phyloP scores from a whole-genome alignment of 2,888 invertebrate genomes.

The Sminthurides aquaticus region DNA sequence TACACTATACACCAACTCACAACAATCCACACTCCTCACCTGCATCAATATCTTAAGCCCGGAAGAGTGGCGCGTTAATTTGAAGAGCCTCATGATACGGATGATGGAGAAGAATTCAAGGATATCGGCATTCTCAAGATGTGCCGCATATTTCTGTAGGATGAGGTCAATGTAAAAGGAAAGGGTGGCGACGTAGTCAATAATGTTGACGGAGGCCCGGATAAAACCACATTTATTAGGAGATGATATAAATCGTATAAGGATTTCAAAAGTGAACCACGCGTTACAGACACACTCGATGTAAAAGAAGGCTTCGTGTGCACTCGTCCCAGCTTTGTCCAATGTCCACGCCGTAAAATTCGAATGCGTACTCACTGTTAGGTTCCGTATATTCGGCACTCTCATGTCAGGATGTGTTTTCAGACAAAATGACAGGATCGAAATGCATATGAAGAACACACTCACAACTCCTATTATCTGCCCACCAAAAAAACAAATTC shows the following conservation, averaged over 20 bases:
- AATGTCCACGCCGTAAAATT: slow-evolving; percentile 72
- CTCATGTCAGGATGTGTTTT: slow-evolving; percentile 99
- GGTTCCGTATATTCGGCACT: slow-evolving; percentile 68
- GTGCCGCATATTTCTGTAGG: slow-evolving; percentile 80
- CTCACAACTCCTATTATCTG: slow-evolving; percentile 97
- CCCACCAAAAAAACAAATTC: slow-evolving; percentile 45
- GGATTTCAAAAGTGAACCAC: slow-evolving; percentile 97
- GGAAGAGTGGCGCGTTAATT: slow-evolving; percentile 91
- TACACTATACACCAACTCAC: too few relatives aligned
- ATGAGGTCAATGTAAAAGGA: slow-evolving; percentile 95
- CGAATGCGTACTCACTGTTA: slow-evolving; percentile 66
- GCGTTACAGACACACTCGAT: slow-evolving; percentile 97
- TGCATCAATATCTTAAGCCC: slow-evolving; percentile 97
- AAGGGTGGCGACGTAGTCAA: slow-evolving; percentile 97
- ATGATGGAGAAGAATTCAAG: slow-evolving; percentile 97
- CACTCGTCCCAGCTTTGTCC: slow-evolving; percentile 81
- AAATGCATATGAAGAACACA: slow-evolving; percentile 99
- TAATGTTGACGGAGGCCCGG: slow-evolving; percentile 87
- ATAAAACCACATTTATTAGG: slow-evolving; percentile 79
- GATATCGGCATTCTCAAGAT: slow-evolving; percentile 88
- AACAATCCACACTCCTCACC: too few relatives aligned
- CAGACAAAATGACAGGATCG: slow-evolving; percentile 97
- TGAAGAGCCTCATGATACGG: slow-evolving; percentile 94
- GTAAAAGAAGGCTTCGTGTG: slow-evolving; percentile 95
- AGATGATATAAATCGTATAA: slow-evolving; percentile 82